These are phyloP conservation scores for Misgurnus anguillicaudatus DNA, from an alignment of 2,113 vertebrate species.

Conservation along the genomic window DNA sequence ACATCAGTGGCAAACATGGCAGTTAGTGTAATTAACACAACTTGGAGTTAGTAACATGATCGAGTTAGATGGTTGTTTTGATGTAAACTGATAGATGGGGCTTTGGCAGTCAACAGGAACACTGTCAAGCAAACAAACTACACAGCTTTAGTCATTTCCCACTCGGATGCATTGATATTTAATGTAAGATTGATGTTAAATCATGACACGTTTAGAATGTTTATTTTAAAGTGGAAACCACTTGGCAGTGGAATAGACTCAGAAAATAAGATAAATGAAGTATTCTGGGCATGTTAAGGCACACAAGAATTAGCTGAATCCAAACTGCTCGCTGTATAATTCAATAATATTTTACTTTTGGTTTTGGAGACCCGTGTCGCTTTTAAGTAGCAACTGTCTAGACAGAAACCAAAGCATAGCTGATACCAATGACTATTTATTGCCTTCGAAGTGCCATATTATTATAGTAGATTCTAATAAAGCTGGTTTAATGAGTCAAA, in stretches of 20 bases:
- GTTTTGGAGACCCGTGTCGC: neutral
- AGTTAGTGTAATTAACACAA: constrained; percentile 37
- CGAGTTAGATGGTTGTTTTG: constrained; percentile 18
- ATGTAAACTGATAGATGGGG: constrained; percentile 23
- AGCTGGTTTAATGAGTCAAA: no score
- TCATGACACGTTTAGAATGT: neutral
- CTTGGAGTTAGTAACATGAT: constrained; percentile 3
- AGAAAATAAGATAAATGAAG: neutral
- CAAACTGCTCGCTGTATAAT: neutral
- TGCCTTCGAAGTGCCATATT: neutral
- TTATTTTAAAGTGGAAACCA: neutral
- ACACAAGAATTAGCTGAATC: neutral
- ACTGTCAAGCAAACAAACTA: constrained; percentile 30
- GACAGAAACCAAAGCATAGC: neutral
- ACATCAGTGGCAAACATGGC: constrained; percentile 21
- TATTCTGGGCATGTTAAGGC: neutral
- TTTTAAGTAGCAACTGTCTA: neutral
- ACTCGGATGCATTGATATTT: neutral
- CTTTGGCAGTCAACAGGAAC: constrained; percentile 28
- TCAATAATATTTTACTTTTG: neutral
- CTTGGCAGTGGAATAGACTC: neutral
- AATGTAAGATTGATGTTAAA: neutral
- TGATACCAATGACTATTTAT: neutral
- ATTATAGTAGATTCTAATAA: neutral
- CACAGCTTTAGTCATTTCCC: neutral